Conservation (phyloP, 1,140 invertebrate species). For the Pachyrhynchus sulphureomaculatus region DNA sequence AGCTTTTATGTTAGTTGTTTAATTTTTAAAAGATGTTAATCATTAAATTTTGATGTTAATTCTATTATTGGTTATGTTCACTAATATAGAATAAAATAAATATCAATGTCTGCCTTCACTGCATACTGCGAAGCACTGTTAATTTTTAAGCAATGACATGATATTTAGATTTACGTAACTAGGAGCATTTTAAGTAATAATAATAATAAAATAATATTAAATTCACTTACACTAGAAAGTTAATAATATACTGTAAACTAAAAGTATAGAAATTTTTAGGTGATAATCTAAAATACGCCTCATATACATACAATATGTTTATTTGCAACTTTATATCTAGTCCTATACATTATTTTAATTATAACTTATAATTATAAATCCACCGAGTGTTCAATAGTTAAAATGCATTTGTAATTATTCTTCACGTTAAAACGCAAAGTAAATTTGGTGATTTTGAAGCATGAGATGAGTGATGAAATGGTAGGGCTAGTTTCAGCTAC, state of each 20-base stretch:
- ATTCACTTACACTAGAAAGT: background rate
- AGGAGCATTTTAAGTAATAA: conserved; percentile 2
- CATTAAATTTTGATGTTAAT: too few species aligned
- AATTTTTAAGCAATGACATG: conserved; percentile 36
- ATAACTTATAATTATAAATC: too few species aligned
- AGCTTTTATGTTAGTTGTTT: too few species aligned
- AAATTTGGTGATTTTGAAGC: too few species aligned
- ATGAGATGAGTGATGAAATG: too few species aligned
- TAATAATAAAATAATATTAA: conserved; percentile 2
- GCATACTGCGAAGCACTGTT: conserved; percentile 47
- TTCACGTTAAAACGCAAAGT: too few species aligned
- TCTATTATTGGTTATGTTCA: too few species aligned
- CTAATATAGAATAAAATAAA: too few species aligned
- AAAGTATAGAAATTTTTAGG: conserved; percentile 6
- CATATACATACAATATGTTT: background rate
- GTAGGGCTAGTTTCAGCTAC: too few species aligned
- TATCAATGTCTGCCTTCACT: conserved; percentile 47
- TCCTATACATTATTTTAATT: too few species aligned
- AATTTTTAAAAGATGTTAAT: too few species aligned
- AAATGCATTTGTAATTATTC: too few species aligned
- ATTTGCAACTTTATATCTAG: background rate
- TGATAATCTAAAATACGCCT: background rate
- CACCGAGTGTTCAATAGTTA: background rate
- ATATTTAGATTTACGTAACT: conserved; percentile 12
- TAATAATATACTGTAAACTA: conserved; percentile 1